phyloP scores from a whole-genome alignment of 2,113 vertebrate species.

The Gallinago media region DNA sequence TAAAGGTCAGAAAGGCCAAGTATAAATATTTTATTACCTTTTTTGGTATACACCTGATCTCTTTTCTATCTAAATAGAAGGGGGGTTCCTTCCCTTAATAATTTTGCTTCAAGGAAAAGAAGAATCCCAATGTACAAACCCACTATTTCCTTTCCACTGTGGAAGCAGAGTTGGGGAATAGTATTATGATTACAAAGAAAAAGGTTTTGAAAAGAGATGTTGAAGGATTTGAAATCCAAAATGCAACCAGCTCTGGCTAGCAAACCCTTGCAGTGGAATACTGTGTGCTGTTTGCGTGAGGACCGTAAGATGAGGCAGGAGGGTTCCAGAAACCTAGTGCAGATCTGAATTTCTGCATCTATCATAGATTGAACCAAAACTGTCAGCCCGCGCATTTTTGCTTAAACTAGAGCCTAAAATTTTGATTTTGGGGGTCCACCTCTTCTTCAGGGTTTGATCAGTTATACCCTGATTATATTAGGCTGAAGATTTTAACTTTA shows the following conservation, averaged over 20 bases:
- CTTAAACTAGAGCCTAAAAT: neutral
- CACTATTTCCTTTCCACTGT: neutral
- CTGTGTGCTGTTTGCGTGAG: neutral
- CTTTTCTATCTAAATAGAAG: neutral
- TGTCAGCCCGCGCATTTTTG: neutral
- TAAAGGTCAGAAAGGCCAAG: neutral
- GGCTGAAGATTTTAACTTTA: conserved; percentile 10
- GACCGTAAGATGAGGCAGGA: neutral
- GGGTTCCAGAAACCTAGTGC: neutral
- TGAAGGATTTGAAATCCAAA: neutral
- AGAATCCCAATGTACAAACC: neutral
- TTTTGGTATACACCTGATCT: neutral
- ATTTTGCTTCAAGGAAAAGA: neutral
- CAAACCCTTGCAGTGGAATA: neutral
- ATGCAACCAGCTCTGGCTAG: neutral
- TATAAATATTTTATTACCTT: neutral
- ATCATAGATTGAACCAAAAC: neutral
- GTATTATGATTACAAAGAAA: neutral
- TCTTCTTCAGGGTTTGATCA: neutral
- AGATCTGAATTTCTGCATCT: neutral
- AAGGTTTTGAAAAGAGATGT: neutral
- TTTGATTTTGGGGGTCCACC: neutral
- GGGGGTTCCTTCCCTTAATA: neutral
- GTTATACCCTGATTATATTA: neutral
- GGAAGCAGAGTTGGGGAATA: neutral